Evolutionary conservation across 2,113 vertebrate species (phyloP).

Genomic region (Vulpes vulpes): DNA sequence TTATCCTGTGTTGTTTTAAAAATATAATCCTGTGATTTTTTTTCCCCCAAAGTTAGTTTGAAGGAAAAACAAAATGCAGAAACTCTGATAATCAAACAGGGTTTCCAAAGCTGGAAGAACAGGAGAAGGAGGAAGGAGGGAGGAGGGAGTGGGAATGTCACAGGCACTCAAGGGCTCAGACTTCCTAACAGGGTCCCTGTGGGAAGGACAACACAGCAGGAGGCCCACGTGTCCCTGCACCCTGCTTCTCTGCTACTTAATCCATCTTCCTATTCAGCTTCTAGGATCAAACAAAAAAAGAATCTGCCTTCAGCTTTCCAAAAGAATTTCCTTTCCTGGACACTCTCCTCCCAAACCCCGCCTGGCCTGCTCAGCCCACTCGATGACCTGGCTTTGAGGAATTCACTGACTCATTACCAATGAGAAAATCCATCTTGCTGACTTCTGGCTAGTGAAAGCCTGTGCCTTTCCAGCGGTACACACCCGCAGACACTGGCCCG

Average conservation of each 20-base stretch:
- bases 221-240: fast-evolving
- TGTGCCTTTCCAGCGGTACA: neutral
- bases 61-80: slow-evolving; percentile 28
- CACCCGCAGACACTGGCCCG: neutral
- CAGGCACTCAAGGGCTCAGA: neutral
- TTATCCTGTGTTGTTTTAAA: neutral
- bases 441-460: neutral
- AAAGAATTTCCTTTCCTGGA: slow-evolving; percentile 52
- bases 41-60: neutral
- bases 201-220: neutral
- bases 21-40: neutral
- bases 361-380: neutral
- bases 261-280: neutral
- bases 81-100: fast-evolving
- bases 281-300: neutral
- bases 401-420: slow-evolving; percentile 68
- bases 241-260: neutral
- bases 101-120: neutral
- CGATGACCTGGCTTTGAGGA: slow-evolving; percentile 66
- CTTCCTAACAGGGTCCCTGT: neutral
- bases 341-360: neutral
- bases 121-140: fast-evolving
- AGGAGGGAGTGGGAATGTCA: neutral
- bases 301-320: slow-evolving; percentile 24
- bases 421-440: slow-evolving; percentile 20